phyloP scores from a whole-genome alignment of 2,888 invertebrate species.

The Nephrotoma guestfalica region DNA sequence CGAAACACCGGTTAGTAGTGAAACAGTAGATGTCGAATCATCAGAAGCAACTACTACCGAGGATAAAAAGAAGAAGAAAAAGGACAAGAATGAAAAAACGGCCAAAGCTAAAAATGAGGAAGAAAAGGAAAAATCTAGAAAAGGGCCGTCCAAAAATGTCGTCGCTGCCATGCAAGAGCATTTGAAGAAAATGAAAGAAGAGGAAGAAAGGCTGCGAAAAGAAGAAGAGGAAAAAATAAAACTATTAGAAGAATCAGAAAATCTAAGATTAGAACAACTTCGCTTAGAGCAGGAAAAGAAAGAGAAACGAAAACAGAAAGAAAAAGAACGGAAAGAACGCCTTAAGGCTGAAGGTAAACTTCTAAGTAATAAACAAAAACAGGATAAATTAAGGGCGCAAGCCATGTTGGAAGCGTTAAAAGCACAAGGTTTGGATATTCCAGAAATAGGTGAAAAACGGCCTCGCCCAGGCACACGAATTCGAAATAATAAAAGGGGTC shows the following conservation, averaged over 20 bases:
- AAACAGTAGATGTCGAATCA: slow-evolving; percentile 9
- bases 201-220: slow-evolving; percentile 56
- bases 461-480: slow-evolving; percentile 58
- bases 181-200: slow-evolving; percentile 74
- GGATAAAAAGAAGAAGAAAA: slow-evolving; percentile 34
- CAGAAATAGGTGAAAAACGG: slow-evolving; percentile 48
- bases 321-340: slow-evolving; percentile 83
- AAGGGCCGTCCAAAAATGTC: slow-evolving; percentile 68
- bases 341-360: slow-evolving; percentile 94
- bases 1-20: slow-evolving; percentile 13
- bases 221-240: slow-evolving; percentile 71
- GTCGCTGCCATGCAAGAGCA: slow-evolving; percentile 88
- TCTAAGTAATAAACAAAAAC: slow-evolving; percentile 85
- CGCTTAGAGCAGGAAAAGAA: slow-evolving; percentile 75
- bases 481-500: slow-evolving; percentile 50
- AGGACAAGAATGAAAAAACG: slow-evolving; percentile 28
- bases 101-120: slow-evolving; percentile 31
- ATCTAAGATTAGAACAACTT: slow-evolving; percentile 55
- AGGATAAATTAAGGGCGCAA: slow-evolving; percentile 75
- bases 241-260: slow-evolving; percentile 59
- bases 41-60: slow-evolving; percentile 48
- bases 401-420: slow-evolving; percentile 78
- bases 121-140: slow-evolving; percentile 41
- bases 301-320: slow-evolving; percentile 78
- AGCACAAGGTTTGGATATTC: slow-evolving; percentile 74